A percentile compares a stretch with the other conserved stretches of the same genome.
Conservation (phyloP, 2,888 invertebrate species). For the Brenthis hecate region DNA sequence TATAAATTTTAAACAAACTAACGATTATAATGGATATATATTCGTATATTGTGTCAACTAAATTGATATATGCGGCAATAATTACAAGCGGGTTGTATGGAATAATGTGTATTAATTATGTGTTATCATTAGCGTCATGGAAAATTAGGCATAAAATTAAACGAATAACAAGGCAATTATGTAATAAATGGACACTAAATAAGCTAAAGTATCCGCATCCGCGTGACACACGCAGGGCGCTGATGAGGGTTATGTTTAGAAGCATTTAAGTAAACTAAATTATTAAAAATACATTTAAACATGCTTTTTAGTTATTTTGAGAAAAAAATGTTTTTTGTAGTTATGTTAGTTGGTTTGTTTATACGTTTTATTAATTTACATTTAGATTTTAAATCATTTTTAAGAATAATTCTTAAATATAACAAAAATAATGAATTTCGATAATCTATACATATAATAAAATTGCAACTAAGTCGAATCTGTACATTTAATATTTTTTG, state of each 20-base stretch:
- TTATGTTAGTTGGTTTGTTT: too few species aligned
- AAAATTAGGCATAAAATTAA: constrained; percentile 8
- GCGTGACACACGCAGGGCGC: not conserved
- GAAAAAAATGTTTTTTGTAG: too few species aligned
- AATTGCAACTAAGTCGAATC: too few species aligned
- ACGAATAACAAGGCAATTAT: constrained; percentile 4
- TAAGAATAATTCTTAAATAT: too few species aligned
- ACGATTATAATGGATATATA: not conserved
- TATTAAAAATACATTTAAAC: not conserved
- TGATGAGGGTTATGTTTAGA: not conserved
- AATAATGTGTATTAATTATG: not conserved
- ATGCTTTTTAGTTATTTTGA: not conserved
- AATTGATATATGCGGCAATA: constrained; percentile 8
- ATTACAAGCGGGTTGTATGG: not conserved
- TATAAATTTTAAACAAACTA: constrained; percentile 2
- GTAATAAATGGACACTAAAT: constrained; percentile 1
- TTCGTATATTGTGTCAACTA: constrained; percentile 1
- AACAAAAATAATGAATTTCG: too few species aligned
- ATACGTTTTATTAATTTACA: too few species aligned
- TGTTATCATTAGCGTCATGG: constrained; percentile 11
- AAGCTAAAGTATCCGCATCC: not conserved
- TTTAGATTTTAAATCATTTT: too few species aligned
- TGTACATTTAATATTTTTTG: too few species aligned
- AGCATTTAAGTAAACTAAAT: not conserved
- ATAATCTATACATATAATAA: too few species aligned